Conservation (phyloP, 2,888 invertebrate genomes). For the Lymantria monacha region DNA sequence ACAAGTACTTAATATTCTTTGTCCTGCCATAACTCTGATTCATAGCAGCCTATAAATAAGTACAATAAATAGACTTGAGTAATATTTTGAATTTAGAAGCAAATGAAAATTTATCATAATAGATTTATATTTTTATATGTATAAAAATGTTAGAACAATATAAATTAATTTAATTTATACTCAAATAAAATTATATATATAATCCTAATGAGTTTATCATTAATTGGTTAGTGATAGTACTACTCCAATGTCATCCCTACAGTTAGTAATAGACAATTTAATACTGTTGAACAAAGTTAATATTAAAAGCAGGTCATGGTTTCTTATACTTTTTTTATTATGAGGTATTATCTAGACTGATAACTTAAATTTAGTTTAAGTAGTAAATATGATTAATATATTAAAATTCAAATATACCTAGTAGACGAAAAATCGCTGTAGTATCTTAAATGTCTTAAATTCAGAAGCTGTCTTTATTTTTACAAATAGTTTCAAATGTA, state of each 20-base stretch:
- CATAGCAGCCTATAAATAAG: neutral
- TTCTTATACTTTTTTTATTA: conserved; percentile 1
- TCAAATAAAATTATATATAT: neutral
- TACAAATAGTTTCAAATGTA: no score
- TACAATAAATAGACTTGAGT: no score
- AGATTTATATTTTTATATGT: no score
- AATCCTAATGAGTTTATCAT: neutral
- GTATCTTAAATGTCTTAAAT: no score
- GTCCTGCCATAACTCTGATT: neutral
- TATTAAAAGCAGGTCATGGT: conserved; percentile 27
- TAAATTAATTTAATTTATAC: neutral
- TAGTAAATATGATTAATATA: neutral
- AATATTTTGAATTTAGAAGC: no score
- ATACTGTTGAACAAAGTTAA: neutral
- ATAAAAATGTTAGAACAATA: no score
- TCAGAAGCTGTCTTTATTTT: no score
- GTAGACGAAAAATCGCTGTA: no score
- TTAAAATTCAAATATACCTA: no score
- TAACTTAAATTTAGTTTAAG: neutral
- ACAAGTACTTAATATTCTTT: neutral
- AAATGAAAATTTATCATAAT: no score
- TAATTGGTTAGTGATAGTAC: neutral
- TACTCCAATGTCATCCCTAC: neutral
- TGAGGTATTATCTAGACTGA: neutral
- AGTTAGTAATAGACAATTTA: neutral